Evolutionary conservation across 2,888 invertebrate species (phyloP), one percentile per base, ranked within the genome.

Genomic region (Eristalis intricaria): DNA sequence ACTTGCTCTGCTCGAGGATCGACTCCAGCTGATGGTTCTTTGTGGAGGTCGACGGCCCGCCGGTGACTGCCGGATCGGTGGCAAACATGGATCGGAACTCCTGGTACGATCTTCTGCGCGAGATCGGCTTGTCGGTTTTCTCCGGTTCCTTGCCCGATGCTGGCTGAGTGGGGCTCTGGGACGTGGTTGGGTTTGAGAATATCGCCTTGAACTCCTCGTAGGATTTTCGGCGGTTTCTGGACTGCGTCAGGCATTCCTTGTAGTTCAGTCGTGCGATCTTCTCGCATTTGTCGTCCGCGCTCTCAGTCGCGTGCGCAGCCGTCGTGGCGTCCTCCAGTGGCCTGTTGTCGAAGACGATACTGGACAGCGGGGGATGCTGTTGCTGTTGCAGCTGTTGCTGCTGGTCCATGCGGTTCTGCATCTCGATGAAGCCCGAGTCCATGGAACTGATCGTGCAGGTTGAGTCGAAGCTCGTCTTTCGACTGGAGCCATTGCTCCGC

Each of bases 351-450:
- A 88, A 88, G 4, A 74, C 70, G 22, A 90, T 89, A 50, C 89
- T 89, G 4, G 89, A 76, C 43, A 91, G 35, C 7, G 89, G 69
- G 4, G 88, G 89, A 38, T 87, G 89, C 61, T 83, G 78, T 3
- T 74, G 83, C 22, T 68, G 74, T 38, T 68, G 74, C 61, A 68
- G 75, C 11, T 75, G 64, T 35, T 74, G 75, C 32, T 79, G 78
- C 65, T 89, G 89, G 75, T 92, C 93, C 61, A 92, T 86, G 86
- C 91, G 92, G 69, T 91, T 90, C 84, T 93, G 93, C 92, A 93
- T 93, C 85, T 93, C 93, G 88, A 93, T 93, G 78, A 93, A 93
- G 11, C 93, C 93, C 64, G 93, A 93, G 90, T 93, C 93, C 92
- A 93, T 92, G 61, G 93, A 93, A 88, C 93, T 92, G 70, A 93